These are phyloP conservation scores for Lutjanus campechanus DNA, from an alignment of 2,797 vertebrate genomes.

Conservation along the genomic window DNA sequence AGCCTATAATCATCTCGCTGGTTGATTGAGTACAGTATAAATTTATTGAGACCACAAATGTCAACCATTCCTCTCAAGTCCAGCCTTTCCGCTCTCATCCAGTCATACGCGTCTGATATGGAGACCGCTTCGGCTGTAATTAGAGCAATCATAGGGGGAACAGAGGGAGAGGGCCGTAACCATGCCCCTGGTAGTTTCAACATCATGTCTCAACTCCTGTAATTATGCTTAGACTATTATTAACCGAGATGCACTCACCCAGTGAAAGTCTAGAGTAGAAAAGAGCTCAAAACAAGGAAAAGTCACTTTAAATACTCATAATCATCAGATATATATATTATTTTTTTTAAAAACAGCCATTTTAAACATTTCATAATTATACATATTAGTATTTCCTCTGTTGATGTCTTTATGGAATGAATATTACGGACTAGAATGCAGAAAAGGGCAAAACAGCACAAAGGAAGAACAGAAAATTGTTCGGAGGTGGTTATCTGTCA, in stretches of 20 bases:
- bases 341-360: no score
- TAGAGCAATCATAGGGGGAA: conserved; percentile 65
- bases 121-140: conserved; percentile 61
- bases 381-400: conserved; percentile 1
- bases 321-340: conserved; percentile 6
- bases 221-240: conserved; percentile 69
- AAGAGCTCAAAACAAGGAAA: conserved; percentile 20
- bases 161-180: conserved; percentile 48
- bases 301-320: conserved; percentile 32
- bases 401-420: conserved; percentile 1
- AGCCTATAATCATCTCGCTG: conserved; percentile 41
- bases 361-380: conserved; percentile 34
- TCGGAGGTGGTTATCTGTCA: conserved; percentile 12
- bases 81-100: conserved; percentile 48
- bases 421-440: neutral
- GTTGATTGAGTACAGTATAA: conserved; percentile 42
- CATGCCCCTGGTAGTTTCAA: conserved; percentile 63
- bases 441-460: conserved; percentile 1
- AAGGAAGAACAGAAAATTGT: neutral
- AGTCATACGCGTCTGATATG: conserved; percentile 53
- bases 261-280: neutral
- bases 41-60: conserved; percentile 59
- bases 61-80: conserved; percentile 45
- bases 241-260: conserved; percentile 51
- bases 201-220: conserved; percentile 65